Evolutionary conservation across 2,797 vertebrate species (phyloP).

Genomic region (Sebastes matsubarae): DNA sequence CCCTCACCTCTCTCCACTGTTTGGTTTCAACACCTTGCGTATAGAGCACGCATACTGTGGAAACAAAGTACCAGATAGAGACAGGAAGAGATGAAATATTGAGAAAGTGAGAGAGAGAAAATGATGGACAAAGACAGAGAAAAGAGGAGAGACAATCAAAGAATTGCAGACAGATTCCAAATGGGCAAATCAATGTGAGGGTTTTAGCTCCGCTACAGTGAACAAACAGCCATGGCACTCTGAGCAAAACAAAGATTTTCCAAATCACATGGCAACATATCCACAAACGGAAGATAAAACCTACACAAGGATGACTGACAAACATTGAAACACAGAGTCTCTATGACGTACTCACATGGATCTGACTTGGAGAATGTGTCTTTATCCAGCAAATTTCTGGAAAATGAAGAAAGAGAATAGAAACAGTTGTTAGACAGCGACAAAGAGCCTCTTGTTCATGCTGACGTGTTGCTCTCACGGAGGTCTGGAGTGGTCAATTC

Average conservation of each 20-base stretch:
- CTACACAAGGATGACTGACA: not conserved
- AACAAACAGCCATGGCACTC: conserved; percentile 38
- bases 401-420: conserved; percentile 43
- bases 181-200: conserved; percentile 52
- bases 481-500: not conserved
- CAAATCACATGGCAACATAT: conserved; percentile 17
- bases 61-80: conserved; percentile 39
- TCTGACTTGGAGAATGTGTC: conserved; percentile 99
- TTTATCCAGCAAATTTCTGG: conserved; percentile 93
- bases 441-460: not conserved
- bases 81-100: conserved; percentile 17
- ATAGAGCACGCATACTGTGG: conserved; percentile 93
- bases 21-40: conserved; percentile 93
- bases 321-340: not conserved
- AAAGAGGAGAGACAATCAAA: conserved; percentile 21
- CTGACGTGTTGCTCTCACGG: not conserved
- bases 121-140: not conserved
- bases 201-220: conserved; percentile 43
- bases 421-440: conserved; percentile 4
- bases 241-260: conserved; percentile 17
- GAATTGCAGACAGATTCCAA: conserved; percentile 31
- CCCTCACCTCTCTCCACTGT: conserved; percentile 94
- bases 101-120: not conserved
- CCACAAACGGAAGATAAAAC: not conserved
- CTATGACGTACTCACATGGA: conserved; percentile 85